These are phyloP conservation scores for Drosophila mayaguana DNA, from an alignment of 2,888 invertebrate species.

Conservation along the genomic window DNA sequence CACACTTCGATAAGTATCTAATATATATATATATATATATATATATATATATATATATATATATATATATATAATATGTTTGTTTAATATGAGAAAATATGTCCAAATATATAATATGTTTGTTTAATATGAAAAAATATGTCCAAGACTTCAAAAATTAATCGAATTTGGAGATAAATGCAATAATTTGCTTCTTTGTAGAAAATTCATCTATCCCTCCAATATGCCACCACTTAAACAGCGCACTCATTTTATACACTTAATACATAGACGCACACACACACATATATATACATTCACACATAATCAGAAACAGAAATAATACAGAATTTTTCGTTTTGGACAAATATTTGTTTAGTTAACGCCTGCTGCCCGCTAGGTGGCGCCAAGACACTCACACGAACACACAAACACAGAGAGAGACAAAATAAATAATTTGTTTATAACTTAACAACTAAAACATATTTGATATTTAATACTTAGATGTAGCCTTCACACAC, in stretches of 20 bases:
- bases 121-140: conserved; percentile 11
- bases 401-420: neutral
- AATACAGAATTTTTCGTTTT: conserved; percentile 36
- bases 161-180: conserved; percentile 29
- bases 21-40: conserved; percentile 3
- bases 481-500: conserved; percentile 70
- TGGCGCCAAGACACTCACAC: conserved; percentile 16
- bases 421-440: conserved; percentile 70
- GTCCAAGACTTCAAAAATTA: conserved; percentile 25
- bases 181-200: conserved; percentile 13
- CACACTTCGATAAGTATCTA: conserved; percentile 39
- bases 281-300: conserved; percentile 4
- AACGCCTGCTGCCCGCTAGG: conserved; percentile 16
- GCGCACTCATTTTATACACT: conserved; percentile 25
- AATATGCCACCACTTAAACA: neutral
- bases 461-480: conserved; percentile 79
- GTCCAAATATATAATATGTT: conserved; percentile 10
- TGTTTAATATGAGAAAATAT: conserved; percentile 11
- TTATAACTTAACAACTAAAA: conserved; percentile 68
- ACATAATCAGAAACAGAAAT: conserved; percentile 16
- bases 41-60: too few species aligned
- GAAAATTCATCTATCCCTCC: neutral
- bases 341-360: conserved; percentile 13
- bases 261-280: conserved; percentile 10
- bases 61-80: neutral